Percentiles rank a stretch among this genome's conserved stretches.
These are phyloP conservation scores for Thamnaconus septentrionalis DNA, from an alignment of 2,113 vertebrate species.

Conservation along the genomic window DNA sequence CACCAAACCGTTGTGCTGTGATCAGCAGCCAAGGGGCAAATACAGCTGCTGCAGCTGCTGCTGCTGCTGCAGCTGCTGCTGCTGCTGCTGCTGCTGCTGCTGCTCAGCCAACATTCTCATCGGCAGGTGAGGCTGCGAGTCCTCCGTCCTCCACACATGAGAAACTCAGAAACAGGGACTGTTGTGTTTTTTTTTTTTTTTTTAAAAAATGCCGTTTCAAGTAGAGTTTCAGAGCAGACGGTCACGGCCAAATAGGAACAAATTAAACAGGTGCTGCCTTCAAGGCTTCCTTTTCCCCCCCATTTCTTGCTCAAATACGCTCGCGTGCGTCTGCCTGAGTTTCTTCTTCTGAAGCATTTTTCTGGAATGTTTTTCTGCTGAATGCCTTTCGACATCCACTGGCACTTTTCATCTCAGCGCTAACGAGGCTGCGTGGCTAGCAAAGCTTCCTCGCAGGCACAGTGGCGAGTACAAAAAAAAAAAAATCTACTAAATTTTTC, in stretches of 20 bases:
- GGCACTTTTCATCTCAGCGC: conserved; percentile 52
- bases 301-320: conserved; percentile 16
- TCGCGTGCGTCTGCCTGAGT: conserved; percentile 6
- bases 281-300: conserved; percentile 29
- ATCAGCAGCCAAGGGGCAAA: conserved; percentile 19
- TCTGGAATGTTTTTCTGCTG: too few relatives aligned
- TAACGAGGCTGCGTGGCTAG: conserved; percentile 8
- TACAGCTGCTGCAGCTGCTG: conserved; percentile 17
- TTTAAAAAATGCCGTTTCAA: conserved; percentile 39
- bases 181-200: conserved; percentile 10
- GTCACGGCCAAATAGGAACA: conserved; percentile 30
- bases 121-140: too few relatives aligned
- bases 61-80: conserved; percentile 11
- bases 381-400: conserved; percentile 2
- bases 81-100: conserved; percentile 10
- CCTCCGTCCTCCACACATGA: too few relatives aligned
- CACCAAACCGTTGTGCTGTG: conserved; percentile 17
- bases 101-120: conserved; percentile 15
- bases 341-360: too few relatives aligned
- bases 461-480: conserved; percentile 10
- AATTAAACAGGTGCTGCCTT: conserved; percentile 32
- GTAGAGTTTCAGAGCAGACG: conserved; percentile 48
- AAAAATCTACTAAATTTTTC: background rate
- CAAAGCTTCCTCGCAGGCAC: conserved; percentile 35
- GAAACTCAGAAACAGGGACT: conserved; percentile 11